Conservation (phyloP, 2,888 invertebrate genomes). For the Lottia gigantea region DNA sequence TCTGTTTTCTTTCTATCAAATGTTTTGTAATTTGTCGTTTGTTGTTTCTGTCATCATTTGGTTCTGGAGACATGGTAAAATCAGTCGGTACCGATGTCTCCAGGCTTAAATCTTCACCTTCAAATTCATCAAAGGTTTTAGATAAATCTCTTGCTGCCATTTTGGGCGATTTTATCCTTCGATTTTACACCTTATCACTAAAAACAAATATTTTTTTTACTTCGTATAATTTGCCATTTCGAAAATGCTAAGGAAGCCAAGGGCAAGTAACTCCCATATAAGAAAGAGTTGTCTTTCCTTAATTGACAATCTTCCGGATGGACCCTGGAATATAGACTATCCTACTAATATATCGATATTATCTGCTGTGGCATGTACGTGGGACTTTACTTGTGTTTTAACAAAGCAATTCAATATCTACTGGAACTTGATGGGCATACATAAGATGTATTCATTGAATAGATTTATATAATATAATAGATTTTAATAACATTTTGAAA, state of each 20-base stretch:
- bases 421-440: too few relatives aligned
- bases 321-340: too few relatives aligned
- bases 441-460: too few relatives aligned
- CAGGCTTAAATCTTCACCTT: slow-evolving; percentile 63
- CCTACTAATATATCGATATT: too few relatives aligned
- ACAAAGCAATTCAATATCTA: too few relatives aligned
- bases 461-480: too few relatives aligned
- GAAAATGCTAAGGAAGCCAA: slow-evolving; percentile 1
- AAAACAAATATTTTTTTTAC: not conserved
- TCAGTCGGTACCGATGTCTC: slow-evolving; percentile 67
- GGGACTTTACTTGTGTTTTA: too few relatives aligned
- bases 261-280: too few relatives aligned
- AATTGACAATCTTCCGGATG: too few relatives aligned
- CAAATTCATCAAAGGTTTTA: slow-evolving; percentile 58
- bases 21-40: slow-evolving; percentile 60
- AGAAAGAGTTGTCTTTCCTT: too few relatives aligned
- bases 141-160: slow-evolving; percentile 59
- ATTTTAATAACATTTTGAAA: too few relatives aligned
- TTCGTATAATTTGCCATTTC: not conserved
- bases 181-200: not conserved
- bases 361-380: too few relatives aligned
- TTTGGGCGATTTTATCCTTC: not conserved
- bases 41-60: slow-evolving; percentile 39
- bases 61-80: slow-evolving; percentile 64
- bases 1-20: slow-evolving; percentile 65